Evolutionary conservation across 2,113 vertebrate genomes (phyloP).

Genomic region (Perca flavescens): DNA sequence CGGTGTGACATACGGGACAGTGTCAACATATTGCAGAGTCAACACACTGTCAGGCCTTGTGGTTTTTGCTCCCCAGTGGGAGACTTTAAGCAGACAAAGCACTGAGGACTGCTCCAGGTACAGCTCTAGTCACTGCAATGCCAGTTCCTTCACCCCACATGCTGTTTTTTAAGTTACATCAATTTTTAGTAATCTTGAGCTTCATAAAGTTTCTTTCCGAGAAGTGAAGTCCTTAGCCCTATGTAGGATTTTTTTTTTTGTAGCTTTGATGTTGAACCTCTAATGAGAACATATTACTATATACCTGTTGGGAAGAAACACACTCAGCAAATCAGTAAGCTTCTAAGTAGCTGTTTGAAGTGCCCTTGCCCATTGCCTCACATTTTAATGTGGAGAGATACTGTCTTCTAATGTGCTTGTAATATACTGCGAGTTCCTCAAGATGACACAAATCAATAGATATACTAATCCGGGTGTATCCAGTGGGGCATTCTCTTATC

Average conservation of each 20-base stretch:
- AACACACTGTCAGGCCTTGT: constrained; percentile 51
- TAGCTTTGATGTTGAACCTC: constrained; percentile 63
- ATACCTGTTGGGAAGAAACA: constrained; percentile 70
- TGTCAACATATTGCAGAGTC: constrained; percentile 55
- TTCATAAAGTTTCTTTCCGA: constrained; percentile 15
- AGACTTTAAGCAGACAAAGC: constrained; percentile 49
- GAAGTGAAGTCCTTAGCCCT: constrained; percentile 18
- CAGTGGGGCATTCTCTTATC: constrained; percentile 80
- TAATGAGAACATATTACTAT: constrained; percentile 66
- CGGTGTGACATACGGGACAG: constrained; percentile 34
- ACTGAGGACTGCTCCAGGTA: constrained; percentile 30
- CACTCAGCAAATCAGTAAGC: constrained; percentile 72
- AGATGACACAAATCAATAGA: constrained; percentile 84
- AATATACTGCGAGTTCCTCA: constrained; percentile 78
- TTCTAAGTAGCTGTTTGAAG: constrained; percentile 71
- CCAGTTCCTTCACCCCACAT: constrained; percentile 8
- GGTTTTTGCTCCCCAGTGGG: constrained; percentile 27
- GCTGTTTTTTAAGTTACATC: constrained; percentile 13
- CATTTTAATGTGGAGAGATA: constrained; percentile 73
- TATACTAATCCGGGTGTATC: constrained; percentile 82
- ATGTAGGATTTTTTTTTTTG: constrained; percentile 19
- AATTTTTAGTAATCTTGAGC: constrained; percentile 12
- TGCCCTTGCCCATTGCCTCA: constrained; percentile 41
- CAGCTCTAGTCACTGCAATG: constrained; percentile 28
- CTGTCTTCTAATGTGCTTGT: constrained; percentile 79